phyloP scores from a whole-genome alignment of 2,888 invertebrate species.

The Agrochola lota region DNA sequence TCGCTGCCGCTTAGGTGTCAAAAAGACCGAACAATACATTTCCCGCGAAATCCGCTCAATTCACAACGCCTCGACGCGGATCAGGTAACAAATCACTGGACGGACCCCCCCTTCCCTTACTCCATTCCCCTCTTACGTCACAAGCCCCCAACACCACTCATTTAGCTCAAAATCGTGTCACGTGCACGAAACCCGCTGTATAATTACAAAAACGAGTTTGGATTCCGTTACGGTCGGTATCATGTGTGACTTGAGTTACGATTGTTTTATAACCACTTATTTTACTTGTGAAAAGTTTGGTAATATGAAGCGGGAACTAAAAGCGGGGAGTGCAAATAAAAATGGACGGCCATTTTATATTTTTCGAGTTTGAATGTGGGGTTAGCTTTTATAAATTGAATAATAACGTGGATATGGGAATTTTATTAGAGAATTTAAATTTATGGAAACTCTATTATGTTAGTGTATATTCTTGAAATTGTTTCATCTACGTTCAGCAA shows the following conservation, averaged over 20 bases:
- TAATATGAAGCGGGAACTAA: constrained; percentile 35
- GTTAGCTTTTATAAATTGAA: constrained; percentile 25
- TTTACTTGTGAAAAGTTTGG: constrained; percentile 45
- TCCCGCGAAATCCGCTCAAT: constrained; percentile 68
- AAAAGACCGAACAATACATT: constrained; percentile 70
- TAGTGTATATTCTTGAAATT: background rate
- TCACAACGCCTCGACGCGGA: constrained; percentile 69
- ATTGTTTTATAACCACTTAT: constrained; percentile 53
- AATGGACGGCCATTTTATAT: constrained; percentile 23
- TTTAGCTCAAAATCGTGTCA: constrained; percentile 75
- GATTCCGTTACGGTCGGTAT: constrained; percentile 66
- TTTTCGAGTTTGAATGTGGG: constrained; percentile 17
- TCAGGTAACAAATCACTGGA: constrained; percentile 73
- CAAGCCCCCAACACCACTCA: constrained; percentile 63
- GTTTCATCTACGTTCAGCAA: background rate
- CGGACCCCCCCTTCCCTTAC: constrained; percentile 36
- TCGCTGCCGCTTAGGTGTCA: constrained; percentile 68
- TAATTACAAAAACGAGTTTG: constrained; percentile 77
- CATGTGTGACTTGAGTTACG: constrained; percentile 63
- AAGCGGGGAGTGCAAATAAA: constrained; percentile 22
- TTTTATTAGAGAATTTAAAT: background rate
- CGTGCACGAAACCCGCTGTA: constrained; percentile 71
- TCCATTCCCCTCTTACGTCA: constrained; percentile 30
- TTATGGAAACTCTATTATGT: background rate
- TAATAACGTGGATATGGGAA: background rate